These are phyloP conservation scores for Telenomus remus DNA, from an alignment of 1,140 invertebrate genomes.

Conservation along the genomic window DNA sequence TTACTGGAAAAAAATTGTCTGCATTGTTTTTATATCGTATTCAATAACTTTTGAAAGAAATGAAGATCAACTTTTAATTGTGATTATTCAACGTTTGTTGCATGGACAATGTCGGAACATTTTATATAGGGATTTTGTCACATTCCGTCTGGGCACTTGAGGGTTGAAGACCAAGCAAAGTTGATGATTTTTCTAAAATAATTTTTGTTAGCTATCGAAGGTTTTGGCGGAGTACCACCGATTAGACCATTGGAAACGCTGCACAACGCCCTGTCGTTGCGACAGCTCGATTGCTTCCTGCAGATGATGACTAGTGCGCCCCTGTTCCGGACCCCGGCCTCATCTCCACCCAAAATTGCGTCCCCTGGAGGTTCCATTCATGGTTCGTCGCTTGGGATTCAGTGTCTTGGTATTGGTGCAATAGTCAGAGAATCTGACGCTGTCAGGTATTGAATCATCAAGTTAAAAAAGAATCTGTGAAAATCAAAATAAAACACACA, in stretches of 20 bases:
- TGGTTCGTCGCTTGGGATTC: slow-evolving; percentile 59
- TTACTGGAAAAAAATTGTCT: no score
- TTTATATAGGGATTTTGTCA: no score
- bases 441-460: slow-evolving; percentile 69
- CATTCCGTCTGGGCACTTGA: no score
- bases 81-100: no score
- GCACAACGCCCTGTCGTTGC: slow-evolving; percentile 94
- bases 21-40: no score
- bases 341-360: slow-evolving; percentile 81
- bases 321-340: slow-evolving; percentile 82
- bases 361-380: slow-evolving; percentile 71
- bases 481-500: slow-evolving; percentile 48
- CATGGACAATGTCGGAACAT: no score
- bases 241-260: slow-evolving; percentile 96
- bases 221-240: slow-evolving; percentile 91
- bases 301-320: slow-evolving; percentile 86
- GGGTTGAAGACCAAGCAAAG: no score
- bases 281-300: slow-evolving; percentile 91
- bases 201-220: slow-evolving; percentile 80
- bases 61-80: no score
- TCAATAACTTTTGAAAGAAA: no score
- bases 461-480: slow-evolving; percentile 69
- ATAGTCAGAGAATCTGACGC: slow-evolving; percentile 71
- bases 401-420: slow-evolving; percentile 62
- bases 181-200: no score